Percentiles rank a stretch among this genome's conserved stretches.
These are phyloP conservation scores for Melieria picta DNA, from an alignment of 2,888 invertebrate species.

Conservation along the genomic window DNA sequence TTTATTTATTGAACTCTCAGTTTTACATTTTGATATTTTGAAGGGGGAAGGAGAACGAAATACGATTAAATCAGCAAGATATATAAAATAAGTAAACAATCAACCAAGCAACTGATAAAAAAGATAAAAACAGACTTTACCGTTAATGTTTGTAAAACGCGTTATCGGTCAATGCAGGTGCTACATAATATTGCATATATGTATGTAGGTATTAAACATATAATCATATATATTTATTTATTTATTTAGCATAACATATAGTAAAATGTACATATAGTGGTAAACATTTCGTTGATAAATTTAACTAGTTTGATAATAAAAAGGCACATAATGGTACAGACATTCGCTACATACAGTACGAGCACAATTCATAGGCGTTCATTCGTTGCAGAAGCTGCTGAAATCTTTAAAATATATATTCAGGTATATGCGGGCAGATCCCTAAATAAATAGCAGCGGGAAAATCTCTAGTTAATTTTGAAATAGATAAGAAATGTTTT, in stretches of 20 bases:
- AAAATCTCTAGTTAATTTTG: too few species aligned
- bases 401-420: too few species aligned
- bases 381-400: too few species aligned
- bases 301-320: constrained; percentile 20
- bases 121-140: constrained; percentile 1
- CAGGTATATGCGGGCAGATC: too few species aligned
- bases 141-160: background rate
- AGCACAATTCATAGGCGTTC: background rate
- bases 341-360: background rate
- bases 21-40: constrained; percentile 8
- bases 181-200: constrained; percentile 17
- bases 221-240: background rate
- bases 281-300: constrained; percentile 16
- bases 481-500: too few species aligned
- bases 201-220: constrained; percentile 2
- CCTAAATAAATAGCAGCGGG: too few species aligned
- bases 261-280: background rate
- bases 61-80: background rate
- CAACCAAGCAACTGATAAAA: constrained; percentile 19
- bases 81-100: constrained; percentile 17
- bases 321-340: constrained; percentile 24
- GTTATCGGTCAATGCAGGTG: constrained; percentile 1
- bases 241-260: background rate
- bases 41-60: background rate
- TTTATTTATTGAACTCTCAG: constrained; percentile 28